Conservation (phyloP, 1,140 invertebrate genomes). For the Heliconius hermathena region DNA sequence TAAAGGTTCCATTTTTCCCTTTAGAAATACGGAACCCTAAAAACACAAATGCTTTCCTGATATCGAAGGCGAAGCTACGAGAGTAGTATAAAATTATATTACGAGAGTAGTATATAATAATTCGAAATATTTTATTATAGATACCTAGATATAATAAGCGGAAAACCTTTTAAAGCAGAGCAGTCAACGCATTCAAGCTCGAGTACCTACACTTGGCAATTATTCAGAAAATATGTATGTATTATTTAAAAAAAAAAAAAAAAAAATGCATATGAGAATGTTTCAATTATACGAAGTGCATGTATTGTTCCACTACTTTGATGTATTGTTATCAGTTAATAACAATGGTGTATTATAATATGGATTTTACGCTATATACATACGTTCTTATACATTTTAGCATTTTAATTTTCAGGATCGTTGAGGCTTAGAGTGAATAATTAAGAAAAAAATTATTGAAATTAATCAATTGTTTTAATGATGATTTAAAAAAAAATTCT, state of each 20-base stretch:
- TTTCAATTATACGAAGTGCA: conserved; percentile 24
- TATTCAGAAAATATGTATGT: background rate
- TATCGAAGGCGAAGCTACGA: too few relatives aligned
- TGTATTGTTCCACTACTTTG: conserved; percentile 2
- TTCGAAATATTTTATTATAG: too few relatives aligned
- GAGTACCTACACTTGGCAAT: conserved; percentile 2
- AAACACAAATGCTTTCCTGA: too few relatives aligned
- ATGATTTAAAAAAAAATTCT: background rate
- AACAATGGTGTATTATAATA: background rate
- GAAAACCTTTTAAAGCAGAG: background rate
- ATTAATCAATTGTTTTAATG: background rate
- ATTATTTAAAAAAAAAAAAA: background rate
- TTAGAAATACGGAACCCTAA: too few relatives aligned
- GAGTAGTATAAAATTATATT: too few relatives aligned
- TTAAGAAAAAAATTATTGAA: background rate
- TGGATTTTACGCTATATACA: background rate
- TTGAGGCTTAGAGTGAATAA: background rate
- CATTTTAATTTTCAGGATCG: background rate
- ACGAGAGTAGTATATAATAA: too few relatives aligned
- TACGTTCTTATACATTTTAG: background rate
- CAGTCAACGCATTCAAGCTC: conserved; percentile 7
- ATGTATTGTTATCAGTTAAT: conserved; percentile 25
- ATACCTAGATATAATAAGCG: background rate
- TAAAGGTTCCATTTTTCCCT: too few relatives aligned
- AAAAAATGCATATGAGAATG: background rate